Percentiles rank a stretch among this genome's conserved stretches.
These are phyloP conservation scores for Acanthococcus lagerstroemiae DNA, from an alignment of 2,888 invertebrate genomes.

Conservation along the genomic window DNA sequence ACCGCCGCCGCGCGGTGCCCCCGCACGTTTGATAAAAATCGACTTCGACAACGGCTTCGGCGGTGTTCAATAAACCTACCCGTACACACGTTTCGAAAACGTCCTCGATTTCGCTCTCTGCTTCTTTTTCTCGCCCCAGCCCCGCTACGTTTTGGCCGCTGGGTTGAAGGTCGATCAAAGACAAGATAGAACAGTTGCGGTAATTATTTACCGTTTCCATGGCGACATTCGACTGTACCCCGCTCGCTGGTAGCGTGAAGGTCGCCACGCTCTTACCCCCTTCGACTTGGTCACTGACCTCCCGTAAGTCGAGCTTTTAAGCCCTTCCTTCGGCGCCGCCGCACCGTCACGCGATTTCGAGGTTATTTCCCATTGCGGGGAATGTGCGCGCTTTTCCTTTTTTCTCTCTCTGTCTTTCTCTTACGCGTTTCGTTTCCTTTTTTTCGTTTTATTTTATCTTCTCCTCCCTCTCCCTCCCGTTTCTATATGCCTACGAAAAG, in stretches of 20 bases:
- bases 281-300: conserved; percentile 25
- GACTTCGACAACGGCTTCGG: no score
- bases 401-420: conserved; percentile 22
- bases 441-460: background rate
- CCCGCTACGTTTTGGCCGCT: no score
- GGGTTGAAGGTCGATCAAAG: conserved; percentile 32
- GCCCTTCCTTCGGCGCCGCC: background rate
- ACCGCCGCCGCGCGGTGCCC: no score
- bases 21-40: no score
- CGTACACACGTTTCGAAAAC: no score
- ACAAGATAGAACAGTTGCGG: conserved; percentile 25
- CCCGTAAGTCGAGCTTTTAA: conserved; percentile 23
- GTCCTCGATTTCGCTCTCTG: conserved; percentile 1
- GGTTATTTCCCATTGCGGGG: conserved; percentile 5
- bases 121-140: conserved; percentile 1
- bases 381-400: conserved; percentile 1
- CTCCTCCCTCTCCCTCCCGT: conserved; percentile 11
- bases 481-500: background rate
- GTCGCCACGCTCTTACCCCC: conserved; percentile 21
- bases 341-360: background rate
- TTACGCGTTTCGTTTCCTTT: conserved; percentile 17
- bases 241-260: conserved; percentile 1
- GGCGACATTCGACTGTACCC: conserved; percentile 13
- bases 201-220: conserved; percentile 33
- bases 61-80: no score